A percentile compares a stretch with the other conserved stretches of the same genome.
These are phyloP conservation scores for Lagodon rhomboides DNA, from an alignment of 2,797 vertebrate genomes.

Conservation along the genomic window DNA sequence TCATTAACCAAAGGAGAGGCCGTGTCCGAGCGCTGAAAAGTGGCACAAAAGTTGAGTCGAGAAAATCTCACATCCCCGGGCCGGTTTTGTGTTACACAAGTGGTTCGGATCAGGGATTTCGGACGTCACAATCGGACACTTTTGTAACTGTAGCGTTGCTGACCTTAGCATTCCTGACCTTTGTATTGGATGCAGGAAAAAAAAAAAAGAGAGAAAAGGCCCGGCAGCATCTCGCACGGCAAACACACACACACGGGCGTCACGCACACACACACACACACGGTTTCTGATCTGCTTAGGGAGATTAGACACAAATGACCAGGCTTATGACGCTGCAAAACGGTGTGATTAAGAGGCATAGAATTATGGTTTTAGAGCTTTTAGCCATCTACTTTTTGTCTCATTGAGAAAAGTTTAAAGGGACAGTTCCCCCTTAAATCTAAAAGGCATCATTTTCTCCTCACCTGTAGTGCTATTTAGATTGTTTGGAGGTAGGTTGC, in stretches of 20 bases:
- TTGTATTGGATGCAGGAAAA: slow-evolving; percentile 25
- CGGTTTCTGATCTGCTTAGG: slow-evolving; percentile 71
- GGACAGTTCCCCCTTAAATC: slow-evolving; percentile 28
- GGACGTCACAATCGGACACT: slow-evolving; percentile 35
- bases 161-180: slow-evolving; percentile 56
- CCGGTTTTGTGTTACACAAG: slow-evolving; percentile 58
- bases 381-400: slow-evolving; percentile 47
- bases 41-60: slow-evolving; percentile 9
- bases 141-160: slow-evolving; percentile 55
- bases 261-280: slow-evolving; percentile 17
- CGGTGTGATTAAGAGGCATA: slow-evolving; percentile 47
- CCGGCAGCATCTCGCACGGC: slow-evolving; percentile 12
- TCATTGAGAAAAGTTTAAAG: slow-evolving; percentile 30
- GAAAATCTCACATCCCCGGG: slow-evolving; percentile 39
- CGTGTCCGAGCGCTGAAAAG: slow-evolving; percentile 43
- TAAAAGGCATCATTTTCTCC: no score
- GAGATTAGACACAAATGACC: slow-evolving; percentile 71
- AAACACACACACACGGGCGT: slow-evolving; percentile 16
- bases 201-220: background rate
- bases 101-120: slow-evolving; percentile 44
- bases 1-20: slow-evolving; percentile 52
- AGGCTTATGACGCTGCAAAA: slow-evolving; percentile 64
- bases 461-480: no score
- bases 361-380: slow-evolving; percentile 56
- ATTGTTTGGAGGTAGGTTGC: no score